Evolutionary conservation across 2,888 invertebrate species (phyloP), one percentile per base, ranked within the genome.

Genomic region (Drosophila maculinotata): DNA sequence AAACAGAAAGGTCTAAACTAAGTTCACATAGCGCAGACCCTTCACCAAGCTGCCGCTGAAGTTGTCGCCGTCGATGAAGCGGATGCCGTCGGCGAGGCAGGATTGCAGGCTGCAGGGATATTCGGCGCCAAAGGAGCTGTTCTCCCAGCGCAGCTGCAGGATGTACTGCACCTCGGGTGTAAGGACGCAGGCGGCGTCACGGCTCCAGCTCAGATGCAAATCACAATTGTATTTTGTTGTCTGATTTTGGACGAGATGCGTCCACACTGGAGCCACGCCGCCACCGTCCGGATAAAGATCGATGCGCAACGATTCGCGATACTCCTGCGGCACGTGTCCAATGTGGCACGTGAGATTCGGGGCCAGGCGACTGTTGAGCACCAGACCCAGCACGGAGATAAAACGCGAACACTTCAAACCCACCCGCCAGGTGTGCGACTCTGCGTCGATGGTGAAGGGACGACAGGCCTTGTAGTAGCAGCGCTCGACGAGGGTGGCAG

Each of bases 41-140:
- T 90, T 91, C 2, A 91, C 73, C 23, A 90, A 59, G 57, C 91
- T 90, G 31, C 91, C 91, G 41, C 81, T 81, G 26, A 89, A 81
- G 28, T 74, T 78, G 62, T 82, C 81, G 28, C 75, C 71, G 45
- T 91, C 91, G 8, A 76, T 83, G 48, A 91, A 91, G 15, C 82
- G 78, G 35, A 91, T 87, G 5, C 90, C 90, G 44, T 89, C 89
- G 3, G 80, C 88, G 14, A 77, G 54, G 28, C 89, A 81, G 12
- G 91, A 90, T 38, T 88, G 90, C 25, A 92, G 72, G 57, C 90
- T 90, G 31, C 90, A 90, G 1, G 92, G 92, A 73, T 92, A 92
- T 58, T 92, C 92, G 0, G 90, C 90, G 1, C 90, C 91, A 58
- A 79, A 90, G 8, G 90, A 81, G 30, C 80, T 77, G 10, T 75